Conservation (phyloP, 2,797 vertebrate genomes). For the Syngnathus acus region DNA sequence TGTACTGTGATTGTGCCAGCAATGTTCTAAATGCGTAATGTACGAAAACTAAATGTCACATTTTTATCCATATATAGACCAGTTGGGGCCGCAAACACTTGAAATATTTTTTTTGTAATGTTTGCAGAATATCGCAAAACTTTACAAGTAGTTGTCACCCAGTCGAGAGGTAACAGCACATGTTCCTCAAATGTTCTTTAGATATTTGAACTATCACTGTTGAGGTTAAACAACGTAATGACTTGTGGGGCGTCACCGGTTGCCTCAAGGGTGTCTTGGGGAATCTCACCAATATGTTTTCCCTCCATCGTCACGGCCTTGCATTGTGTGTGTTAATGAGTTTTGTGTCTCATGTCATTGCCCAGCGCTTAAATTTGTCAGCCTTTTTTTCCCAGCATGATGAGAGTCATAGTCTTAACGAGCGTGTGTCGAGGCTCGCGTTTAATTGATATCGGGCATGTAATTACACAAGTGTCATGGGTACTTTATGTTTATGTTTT, state of each 20-base stretch:
- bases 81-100: neutral
- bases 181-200: neutral
- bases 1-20: too few relatives aligned
- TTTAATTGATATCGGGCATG: neutral
- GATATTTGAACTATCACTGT: neutral
- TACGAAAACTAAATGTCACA: too few relatives aligned
- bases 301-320: neutral
- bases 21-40: too few relatives aligned
- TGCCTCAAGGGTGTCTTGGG: neutral
- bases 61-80: neutral
- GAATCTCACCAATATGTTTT: neutral
- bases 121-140: neutral
- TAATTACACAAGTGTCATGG: conserved; percentile 1
- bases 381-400: neutral
- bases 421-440: neutral
- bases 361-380: neutral
- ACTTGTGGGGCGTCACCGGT: neutral
- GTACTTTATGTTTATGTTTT: neutral
- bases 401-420: neutral
- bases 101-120: neutral
- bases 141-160: neutral
- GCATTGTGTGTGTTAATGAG: neutral
- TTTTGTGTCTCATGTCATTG: neutral
- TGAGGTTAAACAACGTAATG: neutral
- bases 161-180: neutral